Conservation (phyloP, 2,888 invertebrate species). For the Drosophila paranaensis region DNA sequence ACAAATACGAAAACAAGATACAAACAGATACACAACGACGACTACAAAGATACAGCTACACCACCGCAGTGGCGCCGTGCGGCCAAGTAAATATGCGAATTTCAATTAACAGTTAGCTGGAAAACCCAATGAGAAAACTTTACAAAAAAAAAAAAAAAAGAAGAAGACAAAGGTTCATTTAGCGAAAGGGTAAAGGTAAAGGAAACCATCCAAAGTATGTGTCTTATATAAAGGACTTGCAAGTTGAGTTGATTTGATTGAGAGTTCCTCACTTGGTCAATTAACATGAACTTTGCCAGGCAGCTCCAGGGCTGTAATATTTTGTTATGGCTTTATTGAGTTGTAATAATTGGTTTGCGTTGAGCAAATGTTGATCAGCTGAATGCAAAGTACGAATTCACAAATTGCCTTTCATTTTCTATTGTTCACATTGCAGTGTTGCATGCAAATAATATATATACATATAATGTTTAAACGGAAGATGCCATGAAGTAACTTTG, state of each 20-base stretch:
- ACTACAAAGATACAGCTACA: constrained; percentile 11
- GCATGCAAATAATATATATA: constrained; percentile 8
- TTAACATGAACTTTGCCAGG: constrained; percentile 3
- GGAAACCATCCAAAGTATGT: constrained; percentile 14
- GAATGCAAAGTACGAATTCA: constrained; percentile 51
- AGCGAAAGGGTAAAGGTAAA: constrained; percentile 11
- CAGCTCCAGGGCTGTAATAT: constrained; percentile 5
- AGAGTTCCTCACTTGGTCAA: constrained; percentile 1
- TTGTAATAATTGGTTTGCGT: constrained; percentile 47
- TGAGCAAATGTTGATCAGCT: constrained; percentile 24
- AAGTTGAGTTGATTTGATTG: constrained; percentile 18
- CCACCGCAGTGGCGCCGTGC: constrained; percentile 36
- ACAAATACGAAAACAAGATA: not conserved
- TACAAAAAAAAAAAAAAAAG: not conserved
- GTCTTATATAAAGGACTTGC: constrained; percentile 38
- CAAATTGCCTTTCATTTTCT: constrained; percentile 71
- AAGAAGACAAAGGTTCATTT: not conserved
- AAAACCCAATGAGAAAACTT: not conserved
- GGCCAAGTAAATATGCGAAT: constrained; percentile 46
- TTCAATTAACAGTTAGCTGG: constrained; percentile 37
- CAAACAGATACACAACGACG: constrained; percentile 6
- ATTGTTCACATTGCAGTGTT: constrained; percentile 46
- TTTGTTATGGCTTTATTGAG: constrained; percentile 54
- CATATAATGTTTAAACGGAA: constrained; percentile 2
- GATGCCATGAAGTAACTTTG: constrained; percentile 19